Base-by-base conservation (phyloP, 2,797 vertebrate genomes). In the Meriones psammophilus region DNA sequence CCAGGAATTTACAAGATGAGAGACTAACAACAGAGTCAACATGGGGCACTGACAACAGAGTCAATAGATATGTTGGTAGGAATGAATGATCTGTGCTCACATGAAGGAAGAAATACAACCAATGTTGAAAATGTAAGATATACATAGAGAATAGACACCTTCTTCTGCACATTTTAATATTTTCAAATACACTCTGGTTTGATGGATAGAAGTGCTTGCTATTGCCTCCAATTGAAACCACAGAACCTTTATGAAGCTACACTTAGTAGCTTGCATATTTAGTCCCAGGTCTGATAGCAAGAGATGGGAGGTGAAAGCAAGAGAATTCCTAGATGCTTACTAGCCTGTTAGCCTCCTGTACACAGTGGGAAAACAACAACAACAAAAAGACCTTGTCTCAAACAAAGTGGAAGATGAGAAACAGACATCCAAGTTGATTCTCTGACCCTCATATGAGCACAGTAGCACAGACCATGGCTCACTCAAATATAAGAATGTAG, bases 41-140 rank as follows among this genome's bases (percentile, higher is more conserved):
- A 77, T 50, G 18, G 76, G 76, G 42, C 5, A 8, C 0, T 28
- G 62, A 28, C 22, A 78, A 92, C 18, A 24, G 26, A 56, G 68
- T 93, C 80, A 92, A 88, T 20, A 13, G 5, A 50, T n/a, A 24
- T 92, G 87, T 64, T 30, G 90, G 26, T 8, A 85, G 64, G 91
- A 96, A 13, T 0, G 0, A 73, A 42, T 42, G 42, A 42, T 46
- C 26, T 5, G 54, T 71, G 80, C 56, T 85, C 71, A 92, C 33
- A 89, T 0, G 1, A 92, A 66, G 78, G 93, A 95, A 12, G 78
- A 77, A 83, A 79, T 2, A 36, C 1, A 36, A 50, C 64, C 3
- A 9, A 56, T 86, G 10, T 60, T 71, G 90, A 80, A 58, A 68
- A 68, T 39, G 76, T 80, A 79, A 87, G 54, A 22, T 62, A 73